Evolutionary conservation across 2,888 invertebrate species (phyloP), one percentile per base, ranked within the genome.

Genomic region (Sesia bembeciformis): DNA sequence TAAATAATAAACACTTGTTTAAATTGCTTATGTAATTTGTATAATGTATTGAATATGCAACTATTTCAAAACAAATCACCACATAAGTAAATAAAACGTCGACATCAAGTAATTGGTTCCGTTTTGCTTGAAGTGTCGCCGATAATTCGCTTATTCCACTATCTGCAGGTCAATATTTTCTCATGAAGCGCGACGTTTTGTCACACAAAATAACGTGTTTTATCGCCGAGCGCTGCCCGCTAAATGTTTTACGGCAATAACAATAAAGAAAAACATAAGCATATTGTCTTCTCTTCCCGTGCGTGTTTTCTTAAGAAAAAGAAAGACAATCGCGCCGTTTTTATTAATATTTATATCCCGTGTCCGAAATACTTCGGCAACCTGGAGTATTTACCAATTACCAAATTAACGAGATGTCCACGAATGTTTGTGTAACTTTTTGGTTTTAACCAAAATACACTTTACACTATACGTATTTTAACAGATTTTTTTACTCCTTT

Each of bases 151-250:
- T 84, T 83, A 85, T 81, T 76, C 80, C 81, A 76, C 86, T 85
- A 87, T 87, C 85, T 87, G 86, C 78, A 85, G 86, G 83, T 88
- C 84, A 80, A 87, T 89, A 89, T 77, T 86, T 89, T 88, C 87
- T 88, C 89, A 88, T 88, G 84, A 89, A 87, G 72, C 76, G 68
- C 71, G 88, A 86, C 89, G 71, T 83, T 88, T 88, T 87, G 88
- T 89, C 88, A 88, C 89, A 89, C 88, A 88, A 88, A 89, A 89
- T 88, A 86, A 79, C 76, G 76, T 85, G 84, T 86, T 89, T 89
- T 88, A 88, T 87, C 64, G 78, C 67, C 64, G 72, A 72, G 68
- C 70, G 76, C 70, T 70, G 76, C 74, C 72, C 76, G 78, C 87
- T 88, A 87, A 89, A 88, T 86, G 87, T 81, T 87, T 86, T 81